Base-by-base conservation (phyloP, 2,888 invertebrate species). In the Marasmarcha lunaedactyla region DNA sequence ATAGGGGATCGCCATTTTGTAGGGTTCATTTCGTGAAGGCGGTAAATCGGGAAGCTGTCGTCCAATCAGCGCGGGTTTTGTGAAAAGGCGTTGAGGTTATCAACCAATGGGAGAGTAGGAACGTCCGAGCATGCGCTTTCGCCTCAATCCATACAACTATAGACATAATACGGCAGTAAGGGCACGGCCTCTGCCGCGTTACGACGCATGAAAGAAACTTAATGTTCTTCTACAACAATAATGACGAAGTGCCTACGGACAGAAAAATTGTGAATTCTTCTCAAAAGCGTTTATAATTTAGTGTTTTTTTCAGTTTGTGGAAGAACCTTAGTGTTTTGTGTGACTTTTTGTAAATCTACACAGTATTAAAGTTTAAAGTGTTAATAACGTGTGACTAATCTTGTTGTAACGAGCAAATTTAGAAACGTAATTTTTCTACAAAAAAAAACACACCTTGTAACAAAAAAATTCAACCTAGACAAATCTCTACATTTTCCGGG, bases 1-100 rank as follows among this genome's bases (percentile, higher is more conserved):
- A 64, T 72, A 70, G 76, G 81, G 72, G 74, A 63, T 63, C 77
- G 83, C 83, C 81, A 81, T 81, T 72, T 81, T 81, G 78, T 68
- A 73, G 77, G 77, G 74, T 60, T 64, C 52, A 54, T 64, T 59
- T 63, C 58, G 57, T 63, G 62, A 63, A 71, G 81, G 81, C 76
- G 79, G 76, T 68, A 72, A 71, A 72, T 65, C 56, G 52, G 53
- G 57, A 61, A 63, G 55, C 60, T 51, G 46, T 42, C 51, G 45
- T 45, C 83, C 77, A 77, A 79, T 74, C 46, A 36, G 27, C 15
- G 36, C 4, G 3, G 35, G 38, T 43, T 44, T 47, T 67, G 68
- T 49, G 47, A 54, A 69, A 69, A 73, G 83, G 83, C 83, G 83
- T 77, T 68, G 59, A 64, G 47, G 34, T 42, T 48, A 51, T 44